Conservation (phyloP, 2,113 vertebrate species). For the Dryoscopus gambensis region DNA sequence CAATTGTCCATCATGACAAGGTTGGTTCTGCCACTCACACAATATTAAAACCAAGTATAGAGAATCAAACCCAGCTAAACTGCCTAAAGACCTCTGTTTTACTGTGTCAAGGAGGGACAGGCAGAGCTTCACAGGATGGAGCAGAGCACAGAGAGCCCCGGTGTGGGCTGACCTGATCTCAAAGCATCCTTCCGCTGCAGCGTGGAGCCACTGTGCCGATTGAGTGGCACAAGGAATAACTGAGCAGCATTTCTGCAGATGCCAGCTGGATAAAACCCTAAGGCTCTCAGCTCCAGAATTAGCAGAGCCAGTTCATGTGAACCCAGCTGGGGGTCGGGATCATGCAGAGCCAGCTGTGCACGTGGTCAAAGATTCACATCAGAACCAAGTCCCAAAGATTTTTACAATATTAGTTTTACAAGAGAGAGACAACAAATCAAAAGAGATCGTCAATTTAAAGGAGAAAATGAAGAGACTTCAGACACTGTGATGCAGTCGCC, state of each 20-base stretch:
- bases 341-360: background rate
- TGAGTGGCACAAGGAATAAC: background rate
- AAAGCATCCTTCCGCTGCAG: background rate
- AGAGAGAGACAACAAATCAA: background rate
- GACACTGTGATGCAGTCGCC: background rate
- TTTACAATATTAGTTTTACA: background rate
- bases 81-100: rapidly evolving
- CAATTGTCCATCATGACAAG: background rate
- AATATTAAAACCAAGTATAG: background rate
- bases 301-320: background rate
- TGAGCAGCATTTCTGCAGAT: background rate
- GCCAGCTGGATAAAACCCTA: background rate
- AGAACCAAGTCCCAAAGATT: background rate
- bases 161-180: background rate
- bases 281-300: background rate
- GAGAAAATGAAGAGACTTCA: background rate
- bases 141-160: rapidly evolving
- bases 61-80: background rate
- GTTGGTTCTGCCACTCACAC: background rate
- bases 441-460: background rate
- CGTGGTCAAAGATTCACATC: rapidly evolving
- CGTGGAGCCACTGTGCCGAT: background rate
- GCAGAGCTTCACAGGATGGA: background rate
- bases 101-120: background rate
- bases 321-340: rapidly evolving